These are phyloP conservation scores for Mustela lutreola DNA, from an alignment of 2,113 vertebrate genomes.

Conservation along the genomic window DNA sequence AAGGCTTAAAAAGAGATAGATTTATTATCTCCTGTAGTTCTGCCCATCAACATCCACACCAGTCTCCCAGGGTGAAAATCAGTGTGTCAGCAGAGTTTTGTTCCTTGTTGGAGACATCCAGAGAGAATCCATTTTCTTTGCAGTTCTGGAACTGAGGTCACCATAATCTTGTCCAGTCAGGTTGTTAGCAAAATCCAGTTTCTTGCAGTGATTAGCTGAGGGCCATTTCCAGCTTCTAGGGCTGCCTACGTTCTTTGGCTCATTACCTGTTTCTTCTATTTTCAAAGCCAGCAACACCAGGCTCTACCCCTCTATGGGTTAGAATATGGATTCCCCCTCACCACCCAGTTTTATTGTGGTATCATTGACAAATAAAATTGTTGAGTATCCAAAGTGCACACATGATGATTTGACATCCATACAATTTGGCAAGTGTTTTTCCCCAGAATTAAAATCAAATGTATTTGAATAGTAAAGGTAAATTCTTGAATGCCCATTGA, in stretches of 20 bases:
- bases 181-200: neutral
- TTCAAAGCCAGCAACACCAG: neutral
- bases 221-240: neutral
- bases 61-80: neutral
- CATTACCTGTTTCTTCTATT: neutral
- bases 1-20: neutral
- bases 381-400: neutral
- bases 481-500: neutral
- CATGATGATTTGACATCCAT: neutral
- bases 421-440: neutral
- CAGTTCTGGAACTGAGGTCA: neutral
- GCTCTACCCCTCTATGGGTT: neutral
- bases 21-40: neutral
- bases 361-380: neutral
- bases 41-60: neutral
- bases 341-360: neutral
- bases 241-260: neutral
- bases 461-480: neutral
- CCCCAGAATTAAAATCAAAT: neutral
- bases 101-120: neutral
- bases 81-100: fast-evolving
- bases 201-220: neutral
- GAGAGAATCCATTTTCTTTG: neutral
- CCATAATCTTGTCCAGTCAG: neutral
- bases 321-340: neutral